Evolutionary conservation across 2,113 vertebrate genomes (phyloP).

Genomic region (Petromus typicus): DNA sequence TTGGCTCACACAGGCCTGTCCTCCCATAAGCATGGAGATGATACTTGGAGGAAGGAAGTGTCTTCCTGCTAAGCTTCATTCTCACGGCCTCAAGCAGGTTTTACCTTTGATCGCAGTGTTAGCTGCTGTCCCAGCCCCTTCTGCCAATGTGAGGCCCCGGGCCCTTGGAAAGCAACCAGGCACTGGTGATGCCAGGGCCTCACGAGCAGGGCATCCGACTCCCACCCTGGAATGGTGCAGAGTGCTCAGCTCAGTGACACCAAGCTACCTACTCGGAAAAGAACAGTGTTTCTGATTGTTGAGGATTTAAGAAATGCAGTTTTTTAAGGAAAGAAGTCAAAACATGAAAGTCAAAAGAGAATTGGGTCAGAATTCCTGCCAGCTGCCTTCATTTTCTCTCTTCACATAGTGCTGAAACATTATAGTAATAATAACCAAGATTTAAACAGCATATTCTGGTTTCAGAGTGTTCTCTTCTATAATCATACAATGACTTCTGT

Average conservation of each 20-base stretch:
- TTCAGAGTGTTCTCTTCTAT: slow-evolving; percentile 49
- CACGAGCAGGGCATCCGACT: neutral
- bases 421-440: neutral
- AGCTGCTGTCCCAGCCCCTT: slow-evolving; percentile 5
- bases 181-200: neutral
- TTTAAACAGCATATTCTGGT: slow-evolving; percentile 1
- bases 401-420: neutral
- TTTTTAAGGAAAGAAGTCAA: slow-evolving; percentile 38
- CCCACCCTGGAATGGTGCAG: neutral
- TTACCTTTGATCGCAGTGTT: neutral
- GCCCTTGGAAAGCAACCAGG: neutral
- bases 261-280: neutral
- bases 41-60: neutral
- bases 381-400: slow-evolving; percentile 26
- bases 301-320: neutral
- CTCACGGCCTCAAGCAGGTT: neutral
- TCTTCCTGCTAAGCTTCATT: slow-evolving; percentile 15
- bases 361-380: neutral
- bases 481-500: neutral
- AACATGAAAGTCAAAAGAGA: neutral
- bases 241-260: neutral
- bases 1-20: slow-evolving; percentile 26
- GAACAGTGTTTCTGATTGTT: neutral
- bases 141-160: neutral
- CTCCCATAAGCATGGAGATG: neutral